phyloP scores from a whole-genome alignment of 2,113 vertebrate genomes.

The Sturnus vulgaris region DNA sequence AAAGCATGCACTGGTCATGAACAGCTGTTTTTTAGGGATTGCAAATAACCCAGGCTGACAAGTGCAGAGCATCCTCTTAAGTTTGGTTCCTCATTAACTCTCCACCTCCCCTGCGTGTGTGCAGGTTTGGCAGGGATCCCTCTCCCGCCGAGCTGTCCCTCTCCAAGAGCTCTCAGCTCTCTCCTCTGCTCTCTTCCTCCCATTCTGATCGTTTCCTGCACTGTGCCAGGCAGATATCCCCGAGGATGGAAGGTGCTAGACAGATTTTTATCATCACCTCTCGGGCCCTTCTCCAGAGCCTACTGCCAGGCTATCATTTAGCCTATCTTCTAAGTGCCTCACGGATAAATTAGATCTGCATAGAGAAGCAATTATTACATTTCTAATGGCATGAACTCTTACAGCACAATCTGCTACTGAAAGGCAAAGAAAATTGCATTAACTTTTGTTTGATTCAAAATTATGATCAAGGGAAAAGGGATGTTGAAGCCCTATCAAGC shows the following conservation, averaged over 20 bases:
- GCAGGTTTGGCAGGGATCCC: neutral
- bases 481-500: slow-evolving; percentile 7
- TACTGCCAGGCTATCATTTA: slow-evolving; percentile 1
- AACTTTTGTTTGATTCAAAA: slow-evolving; percentile 56
- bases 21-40: neutral
- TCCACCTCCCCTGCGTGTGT: neutral
- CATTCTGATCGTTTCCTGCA: neutral
- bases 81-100: neutral
- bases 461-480: slow-evolving; percentile 4
- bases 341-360: slow-evolving; percentile 48
- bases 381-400: slow-evolving; percentile 52
- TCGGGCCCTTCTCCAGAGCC: slow-evolving; percentile 24
- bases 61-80: neutral
- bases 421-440: slow-evolving; percentile 59
- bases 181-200: neutral
- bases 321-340: slow-evolving; percentile 51
- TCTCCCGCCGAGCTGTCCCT: neutral
- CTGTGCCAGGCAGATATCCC: neutral
- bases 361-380: slow-evolving; percentile 61
- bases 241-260: slow-evolving; percentile 34
- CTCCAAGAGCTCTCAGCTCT: neutral
- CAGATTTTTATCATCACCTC: slow-evolving; percentile 47
- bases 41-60: neutral
- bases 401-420: slow-evolving; percentile 29
- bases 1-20: accelerated